These are phyloP conservation scores for Rynchops niger DNA, from an alignment of 2,113 vertebrate species.

Conservation along the genomic window DNA sequence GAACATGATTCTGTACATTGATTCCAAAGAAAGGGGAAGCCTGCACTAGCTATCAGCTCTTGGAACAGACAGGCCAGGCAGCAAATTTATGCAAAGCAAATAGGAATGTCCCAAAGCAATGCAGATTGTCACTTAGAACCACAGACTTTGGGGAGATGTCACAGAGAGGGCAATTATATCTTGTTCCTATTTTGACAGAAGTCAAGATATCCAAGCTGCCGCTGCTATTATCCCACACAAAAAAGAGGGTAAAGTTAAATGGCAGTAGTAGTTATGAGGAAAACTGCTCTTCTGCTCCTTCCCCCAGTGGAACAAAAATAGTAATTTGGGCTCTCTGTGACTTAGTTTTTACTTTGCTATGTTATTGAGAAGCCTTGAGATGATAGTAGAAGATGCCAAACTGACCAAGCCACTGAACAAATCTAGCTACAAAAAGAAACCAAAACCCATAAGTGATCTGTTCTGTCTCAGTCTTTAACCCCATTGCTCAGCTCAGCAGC, in stretches of 20 bases:
- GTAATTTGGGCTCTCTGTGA: not conserved
- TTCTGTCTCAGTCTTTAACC: not conserved
- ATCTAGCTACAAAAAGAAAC: constrained; percentile 27
- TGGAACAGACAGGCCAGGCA: not conserved
- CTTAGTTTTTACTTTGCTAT: constrained; percentile 14
- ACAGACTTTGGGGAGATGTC: not conserved
- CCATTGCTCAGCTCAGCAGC: not conserved
- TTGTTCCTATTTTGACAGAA: not conserved
- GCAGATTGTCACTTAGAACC: not conserved
- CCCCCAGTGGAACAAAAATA: not conserved
- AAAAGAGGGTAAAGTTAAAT: not conserved
- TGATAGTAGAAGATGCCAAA: constrained; percentile 1
- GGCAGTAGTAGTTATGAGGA: not conserved
- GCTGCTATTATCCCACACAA: not conserved
- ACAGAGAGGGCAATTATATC: not conserved
- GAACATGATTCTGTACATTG: not conserved
- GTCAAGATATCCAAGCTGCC: not conserved
- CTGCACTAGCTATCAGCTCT: not conserved
- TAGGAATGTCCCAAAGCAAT: not conserved
- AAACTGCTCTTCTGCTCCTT: not conserved
- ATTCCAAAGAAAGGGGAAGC: not conserved
- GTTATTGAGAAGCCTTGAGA: not conserved
- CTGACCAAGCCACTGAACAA: not conserved
- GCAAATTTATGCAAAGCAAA: not conserved
- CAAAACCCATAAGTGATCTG: not conserved